Base-by-base conservation (phyloP, 2,888 invertebrate genomes). In the Drosophila sordidapex region DNA sequence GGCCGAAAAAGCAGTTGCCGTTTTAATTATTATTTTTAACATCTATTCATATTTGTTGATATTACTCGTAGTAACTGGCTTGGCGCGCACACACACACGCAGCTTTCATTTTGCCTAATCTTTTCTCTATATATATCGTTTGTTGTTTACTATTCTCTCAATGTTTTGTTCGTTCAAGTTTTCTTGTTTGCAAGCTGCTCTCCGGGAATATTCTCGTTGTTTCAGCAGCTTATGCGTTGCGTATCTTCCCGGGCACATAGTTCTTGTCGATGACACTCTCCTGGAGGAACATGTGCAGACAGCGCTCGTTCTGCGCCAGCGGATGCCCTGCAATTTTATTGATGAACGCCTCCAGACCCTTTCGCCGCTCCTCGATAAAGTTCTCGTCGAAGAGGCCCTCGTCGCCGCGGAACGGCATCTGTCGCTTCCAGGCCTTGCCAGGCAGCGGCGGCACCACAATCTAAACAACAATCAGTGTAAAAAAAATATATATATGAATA, bases 291-390 rank as follows among this genome's bases (percentile, higher is more conserved):
- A 99, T 99, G 94, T 99, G 99, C 91, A 99, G 96, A 94, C 99
- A 99, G 92, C 98, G 95, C 94, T 99, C 99, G 93, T 99, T 99
- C 94, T 99, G 99, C 70, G 99, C 99, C 92, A 99, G 94, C 4
- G 99, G 99, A 94, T 99, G 99, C 67, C 99, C 99, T 60, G 99
- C 99, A 92, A 99, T 98, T 95, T 99, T 99, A 94, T 99, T 99
- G 89, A 99, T 97, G 94, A 99, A 99, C 91, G 96, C 95, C 95
- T 99, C 99, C 90, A 99, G 95, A 78, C 97, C 99, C 95, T 99
- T 99, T 93, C 99, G 96, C 90, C 99, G 96, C 88, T 99, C 99
- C 93, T 99, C 99, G 91, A 99, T 99, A 93, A 99, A 99, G 91
- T 98, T 99, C 92, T 99, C 99, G 93, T 99, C 99, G 93, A 98